Evolutionary conservation across 2,113 vertebrate genomes (phyloP).

Genomic region (Erythrocercus mccallii): DNA sequence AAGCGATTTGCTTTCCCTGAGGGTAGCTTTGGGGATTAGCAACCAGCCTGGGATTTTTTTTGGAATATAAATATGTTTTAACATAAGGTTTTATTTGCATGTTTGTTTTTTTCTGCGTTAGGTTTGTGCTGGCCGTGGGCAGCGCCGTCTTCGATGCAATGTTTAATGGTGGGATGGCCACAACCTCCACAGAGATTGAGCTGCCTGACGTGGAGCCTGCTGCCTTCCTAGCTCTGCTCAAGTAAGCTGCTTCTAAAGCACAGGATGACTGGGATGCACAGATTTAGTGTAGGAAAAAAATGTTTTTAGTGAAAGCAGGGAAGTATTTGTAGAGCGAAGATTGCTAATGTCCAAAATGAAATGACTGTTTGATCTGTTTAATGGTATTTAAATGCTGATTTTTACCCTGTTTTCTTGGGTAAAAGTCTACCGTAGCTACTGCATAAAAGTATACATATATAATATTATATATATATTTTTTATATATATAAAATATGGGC

Average conservation of each 20-base stretch:
- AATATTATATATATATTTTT: too few species aligned
- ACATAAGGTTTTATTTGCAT: neutral
- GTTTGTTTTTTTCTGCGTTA: conserved; percentile 18
- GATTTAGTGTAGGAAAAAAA: neutral
- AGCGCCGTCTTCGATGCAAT: conserved; percentile 95
- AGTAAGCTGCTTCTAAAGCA: conserved; percentile 74
- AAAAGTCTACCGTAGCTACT: neutral
- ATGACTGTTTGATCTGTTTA: neutral
- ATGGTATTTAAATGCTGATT: neutral
- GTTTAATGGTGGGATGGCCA: conserved; percentile 98
- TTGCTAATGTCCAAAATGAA: neutral
- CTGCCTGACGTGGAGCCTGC: conserved; percentile 95
- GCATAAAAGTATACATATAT: neutral
- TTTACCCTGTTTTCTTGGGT: neutral
- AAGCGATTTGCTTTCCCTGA: neutral
- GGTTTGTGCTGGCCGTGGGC: conserved; percentile 94
- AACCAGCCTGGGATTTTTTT: neutral
- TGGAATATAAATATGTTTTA: neutral
- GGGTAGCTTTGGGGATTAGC: neutral
- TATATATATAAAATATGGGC: neutral
- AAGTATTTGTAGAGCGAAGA: neutral
- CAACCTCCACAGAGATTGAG: conserved; percentile 95
- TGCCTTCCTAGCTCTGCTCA: conserved; percentile 91
- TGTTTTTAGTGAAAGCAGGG: neutral
- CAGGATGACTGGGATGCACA: neutral